Base-by-base conservation (phyloP, 2,113 vertebrate species). In the Anguilla rostrata region DNA sequence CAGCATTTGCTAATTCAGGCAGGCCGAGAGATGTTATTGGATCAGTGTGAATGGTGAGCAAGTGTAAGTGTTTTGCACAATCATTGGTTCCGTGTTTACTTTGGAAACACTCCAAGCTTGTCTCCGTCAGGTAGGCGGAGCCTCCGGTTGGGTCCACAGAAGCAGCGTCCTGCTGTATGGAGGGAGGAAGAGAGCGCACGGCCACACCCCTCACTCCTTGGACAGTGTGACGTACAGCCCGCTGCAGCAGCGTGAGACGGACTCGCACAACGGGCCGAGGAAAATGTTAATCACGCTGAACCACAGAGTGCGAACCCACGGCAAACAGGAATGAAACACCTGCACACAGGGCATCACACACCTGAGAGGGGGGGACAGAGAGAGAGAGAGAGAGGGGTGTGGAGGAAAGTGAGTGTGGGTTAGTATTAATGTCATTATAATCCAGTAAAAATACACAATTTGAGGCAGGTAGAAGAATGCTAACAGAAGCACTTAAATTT, bases 301-400 rank as follows among this genome's bases (percentile, higher is more conserved):
- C 88, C 95, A 96, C 82, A 96, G 80, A 0, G 93, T 95, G 16
- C 94, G 91, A 53, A 96, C 84, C 41, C 95, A 95, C 18, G 96
- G 95, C 63, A 95, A 88, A 84, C 96, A 95, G 86, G 93, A 93
- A 83, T 94, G 92, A 80, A 94, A 96, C 81, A 96, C 91, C 90
- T 96, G 94, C 43, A 95, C 63, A 87, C 94, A 96, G 5, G 96
- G 96, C 85, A 95, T 93, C 88, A 96, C 89, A 88, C 95, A 96
- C 96, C 96, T 96, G 83, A 9, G 11, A 81, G 40, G 0, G 20
- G 20, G 15, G 0, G 29, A 1, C 49, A 43, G 1, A 46, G 49
- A 14, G 49, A 14, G 49, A 53, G 49, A 2, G 49, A 12, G 11
- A 2, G 49, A 53, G 7, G 12, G 49, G 12, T 0, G 11, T 5